These are phyloP conservation scores for Frankliniella intonsa DNA, from an alignment of 2,888 invertebrate genomes.

Conservation along the genomic window DNA sequence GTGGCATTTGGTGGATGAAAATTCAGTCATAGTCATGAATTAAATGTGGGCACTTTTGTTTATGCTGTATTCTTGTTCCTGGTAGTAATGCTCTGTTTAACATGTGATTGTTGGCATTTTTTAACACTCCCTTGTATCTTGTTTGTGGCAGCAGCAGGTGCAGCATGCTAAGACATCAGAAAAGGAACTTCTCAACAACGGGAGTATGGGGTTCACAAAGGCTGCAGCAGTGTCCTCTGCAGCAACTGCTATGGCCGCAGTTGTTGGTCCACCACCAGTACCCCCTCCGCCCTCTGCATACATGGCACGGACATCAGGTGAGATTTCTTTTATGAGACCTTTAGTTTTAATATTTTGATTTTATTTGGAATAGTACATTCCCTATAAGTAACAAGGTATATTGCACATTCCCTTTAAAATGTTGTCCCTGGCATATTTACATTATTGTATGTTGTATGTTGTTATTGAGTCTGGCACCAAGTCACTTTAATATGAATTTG, in stretches of 20 bases:
- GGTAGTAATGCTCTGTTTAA: too few relatives aligned
- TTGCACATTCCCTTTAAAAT: not conserved
- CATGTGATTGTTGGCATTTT: not conserved
- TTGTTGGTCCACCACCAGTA: slow-evolving; percentile 56
- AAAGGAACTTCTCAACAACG: not conserved
- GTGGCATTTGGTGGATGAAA: too few relatives aligned
- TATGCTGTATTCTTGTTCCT: too few relatives aligned
- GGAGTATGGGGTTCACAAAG: not conserved
- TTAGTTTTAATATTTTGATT: not conserved
- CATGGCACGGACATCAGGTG: slow-evolving; percentile 36
- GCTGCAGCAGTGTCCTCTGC: slow-evolving; percentile 37
- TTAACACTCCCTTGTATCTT: not conserved
- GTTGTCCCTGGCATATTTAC: not conserved
- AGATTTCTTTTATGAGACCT: not conserved
- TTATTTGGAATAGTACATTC: not conserved
- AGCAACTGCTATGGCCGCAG: slow-evolving; percentile 40
- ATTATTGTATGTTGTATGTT: not conserved
- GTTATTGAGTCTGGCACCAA: not conserved
- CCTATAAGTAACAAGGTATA: not conserved
- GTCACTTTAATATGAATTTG: not conserved
- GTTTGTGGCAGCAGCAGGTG: not conserved
- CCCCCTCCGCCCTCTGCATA: slow-evolving; percentile 63
- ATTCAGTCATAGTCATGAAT: too few relatives aligned
- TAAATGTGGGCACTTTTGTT: too few relatives aligned
- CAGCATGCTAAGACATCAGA: not conserved